These are phyloP conservation scores for Gallinago stenura DNA, from an alignment of 2,797 vertebrate genomes.

Conservation along the genomic window DNA sequence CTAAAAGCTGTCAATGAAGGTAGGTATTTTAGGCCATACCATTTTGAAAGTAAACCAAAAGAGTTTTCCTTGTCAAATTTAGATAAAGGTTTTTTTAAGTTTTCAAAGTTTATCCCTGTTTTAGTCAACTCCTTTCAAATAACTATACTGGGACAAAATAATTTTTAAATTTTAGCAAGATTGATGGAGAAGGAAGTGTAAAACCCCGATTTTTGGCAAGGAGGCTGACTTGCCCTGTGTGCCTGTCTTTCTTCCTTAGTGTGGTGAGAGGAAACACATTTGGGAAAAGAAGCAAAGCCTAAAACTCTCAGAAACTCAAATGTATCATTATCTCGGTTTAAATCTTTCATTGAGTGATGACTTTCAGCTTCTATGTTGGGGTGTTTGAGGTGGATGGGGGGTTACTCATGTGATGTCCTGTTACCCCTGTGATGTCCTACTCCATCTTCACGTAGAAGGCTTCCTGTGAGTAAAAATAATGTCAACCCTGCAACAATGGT, in stretches of 20 bases:
- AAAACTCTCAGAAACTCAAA: neutral
- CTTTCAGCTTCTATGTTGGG: neutral
- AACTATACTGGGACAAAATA: neutral
- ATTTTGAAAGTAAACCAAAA: neutral
- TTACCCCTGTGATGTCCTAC: neutral
- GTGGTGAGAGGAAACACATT: neutral
- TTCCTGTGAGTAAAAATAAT: neutral
- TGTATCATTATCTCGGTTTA: neutral
- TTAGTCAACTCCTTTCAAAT: neutral
- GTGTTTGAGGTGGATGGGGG: accelerated
- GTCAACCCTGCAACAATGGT: neutral
- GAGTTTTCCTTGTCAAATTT: neutral
- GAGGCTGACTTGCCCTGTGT: neutral
- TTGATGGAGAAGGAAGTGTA: neutral
- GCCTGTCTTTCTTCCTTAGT: neutral
- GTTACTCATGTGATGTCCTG: neutral
- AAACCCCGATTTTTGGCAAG: neutral
- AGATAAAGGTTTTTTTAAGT: neutral
- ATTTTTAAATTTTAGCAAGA: neutral
- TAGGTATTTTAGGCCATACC: neutral
- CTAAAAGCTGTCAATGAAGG: neutral
- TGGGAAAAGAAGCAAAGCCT: neutral
- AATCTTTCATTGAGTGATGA: neutral
- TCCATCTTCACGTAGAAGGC: neutral
- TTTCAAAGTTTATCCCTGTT: neutral